Base-by-base conservation (phyloP, 2,888 invertebrate genomes). In the Flexamia atlantica region DNA sequence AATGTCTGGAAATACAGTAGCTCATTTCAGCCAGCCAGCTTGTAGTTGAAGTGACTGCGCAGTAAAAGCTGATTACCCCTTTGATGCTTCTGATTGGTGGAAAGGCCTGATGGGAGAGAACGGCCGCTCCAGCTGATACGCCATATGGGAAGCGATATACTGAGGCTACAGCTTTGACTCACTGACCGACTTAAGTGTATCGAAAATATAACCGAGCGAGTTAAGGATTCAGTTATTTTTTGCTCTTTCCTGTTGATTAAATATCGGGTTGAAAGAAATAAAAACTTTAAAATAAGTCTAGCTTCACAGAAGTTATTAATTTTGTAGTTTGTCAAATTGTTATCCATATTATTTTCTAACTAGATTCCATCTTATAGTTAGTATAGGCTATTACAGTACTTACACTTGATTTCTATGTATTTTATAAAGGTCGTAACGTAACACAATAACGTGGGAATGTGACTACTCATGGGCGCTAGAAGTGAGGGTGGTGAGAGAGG, bases 401-500 rank as follows among this genome's bases (percentile, higher is more conserved):
- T n/a, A n/a, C n/a, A n/a, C n/a, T n/a, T n/a, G n/a, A n/a, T n/a
- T n/a, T n/a, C n/a, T n/a, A 12, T 40, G 40, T 40, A 5, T 46
- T 17, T 46, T 46, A 17, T 46, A 17, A 17, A 46, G 17, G 12
- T 4, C 17, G 46, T 46, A 46, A 46, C 17, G 3, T 14, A 46
- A n/a, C n/a, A n/a, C n/a, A 46, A 46, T 46, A 64, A 64, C 64
- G 64, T 64, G 64, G 64, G 64, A 64, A 64, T 14, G 57, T 23
- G 5, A 7, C 36, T 36, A 36, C 4, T 36, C 9, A 9, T 17
- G 28, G 64, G 30, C 4, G 64, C 7, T 9, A 17, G 64, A 4
- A 23, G 23, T 10, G 64, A 30, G 28, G 30, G 30, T 2, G 64
- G 1, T 64, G 64, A 17, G 64, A 64, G 23, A 64, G 64, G 30